Base-by-base conservation (phyloP, 92 coral and sea anemone species). In the Phenganax stokvisi region DNA sequence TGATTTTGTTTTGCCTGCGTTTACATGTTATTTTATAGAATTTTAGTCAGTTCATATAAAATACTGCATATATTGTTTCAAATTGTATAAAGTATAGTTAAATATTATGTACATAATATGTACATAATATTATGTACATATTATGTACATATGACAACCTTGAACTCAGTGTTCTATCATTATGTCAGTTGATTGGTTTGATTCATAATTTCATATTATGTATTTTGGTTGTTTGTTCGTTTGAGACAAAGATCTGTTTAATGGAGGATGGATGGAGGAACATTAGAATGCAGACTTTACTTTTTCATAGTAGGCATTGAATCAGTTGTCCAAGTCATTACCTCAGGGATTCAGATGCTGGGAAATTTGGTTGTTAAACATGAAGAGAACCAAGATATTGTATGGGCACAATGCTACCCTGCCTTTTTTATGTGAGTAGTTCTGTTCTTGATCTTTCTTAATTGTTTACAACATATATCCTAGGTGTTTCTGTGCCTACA, bases 321-420 rank as follows among this genome's bases (percentile, higher is more conserved):
- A 6, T 37, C 69, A 7, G 88, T 89, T 55, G 81, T 67, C 69
- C 87, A 75, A 68, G 86, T 92, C 4, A 15, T 94, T 29, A 83
- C 82, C 57, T 86, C 92, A 87, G 93, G 94, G 0, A 76, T 94
- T 60, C 98, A 94, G 87, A 77, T 94, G 72, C 84, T 93, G 74
- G 98, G 98, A 51, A 94, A 94, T 69, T 62, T 85, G 51, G 92
- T 91, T 59, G 93, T 89, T 54, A 84, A 84, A 73, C 89, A 93
- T 66, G 79, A 77, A 5, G 52, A 51, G 6, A 89, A 88, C 8
- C 92, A 89, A 87, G 85, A 88, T 71, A 68, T 85, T 73, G 85
- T 91, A 9, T 94, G 98, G 97, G 71, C 64, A 57, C 81, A 84
- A 53, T 92, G 94, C 84, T 94, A 80, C 77, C 92, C 89, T 57